Conservation (phyloP, 2,888 invertebrate species). For the Colletes collaris region DNA sequence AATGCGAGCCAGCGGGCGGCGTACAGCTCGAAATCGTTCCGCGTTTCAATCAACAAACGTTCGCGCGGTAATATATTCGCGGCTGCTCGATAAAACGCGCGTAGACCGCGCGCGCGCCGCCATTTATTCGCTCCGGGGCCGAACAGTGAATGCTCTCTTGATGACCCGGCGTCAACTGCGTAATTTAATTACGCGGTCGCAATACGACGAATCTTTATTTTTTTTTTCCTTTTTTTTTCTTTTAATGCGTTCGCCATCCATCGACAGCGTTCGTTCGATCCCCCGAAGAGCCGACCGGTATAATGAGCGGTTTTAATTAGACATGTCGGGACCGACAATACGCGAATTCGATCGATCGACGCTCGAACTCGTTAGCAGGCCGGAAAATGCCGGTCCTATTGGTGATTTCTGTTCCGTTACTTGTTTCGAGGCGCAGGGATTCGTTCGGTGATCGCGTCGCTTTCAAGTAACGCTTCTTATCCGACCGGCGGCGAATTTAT, state of each 20-base stretch:
- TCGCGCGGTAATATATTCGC: constrained; percentile 58
- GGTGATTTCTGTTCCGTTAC: too few relatives aligned
- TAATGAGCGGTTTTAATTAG: constrained; percentile 68
- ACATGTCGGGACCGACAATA: background rate
- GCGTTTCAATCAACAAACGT: constrained; percentile 63
- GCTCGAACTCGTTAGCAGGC: background rate
- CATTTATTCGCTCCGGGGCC: constrained; percentile 44
- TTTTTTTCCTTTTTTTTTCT: constrained; percentile 51
- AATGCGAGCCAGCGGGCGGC: constrained; percentile 31
- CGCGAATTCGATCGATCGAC: background rate
- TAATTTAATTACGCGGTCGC: constrained; percentile 62
- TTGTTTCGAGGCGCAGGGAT: too few relatives aligned
- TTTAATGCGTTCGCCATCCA: constrained; percentile 24
- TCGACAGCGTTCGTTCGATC: background rate
- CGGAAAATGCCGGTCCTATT: background rate
- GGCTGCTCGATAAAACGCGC: constrained; percentile 51
- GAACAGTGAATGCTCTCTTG: constrained; percentile 53
- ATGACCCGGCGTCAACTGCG: constrained; percentile 59
- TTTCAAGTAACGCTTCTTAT: too few relatives aligned
- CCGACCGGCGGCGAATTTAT: too few relatives aligned
- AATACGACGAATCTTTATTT: constrained; percentile 54
- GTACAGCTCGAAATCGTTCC: constrained; percentile 40
- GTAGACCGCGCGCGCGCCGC: constrained; percentile 12
- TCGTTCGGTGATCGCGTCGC: too few relatives aligned
- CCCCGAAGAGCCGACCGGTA: constrained; percentile 1